A percentile compares a stretch with the other conserved stretches of the same genome.
Conservation (phyloP, 2,888 invertebrate genomes). For the Diarsia dahlii region DNA sequence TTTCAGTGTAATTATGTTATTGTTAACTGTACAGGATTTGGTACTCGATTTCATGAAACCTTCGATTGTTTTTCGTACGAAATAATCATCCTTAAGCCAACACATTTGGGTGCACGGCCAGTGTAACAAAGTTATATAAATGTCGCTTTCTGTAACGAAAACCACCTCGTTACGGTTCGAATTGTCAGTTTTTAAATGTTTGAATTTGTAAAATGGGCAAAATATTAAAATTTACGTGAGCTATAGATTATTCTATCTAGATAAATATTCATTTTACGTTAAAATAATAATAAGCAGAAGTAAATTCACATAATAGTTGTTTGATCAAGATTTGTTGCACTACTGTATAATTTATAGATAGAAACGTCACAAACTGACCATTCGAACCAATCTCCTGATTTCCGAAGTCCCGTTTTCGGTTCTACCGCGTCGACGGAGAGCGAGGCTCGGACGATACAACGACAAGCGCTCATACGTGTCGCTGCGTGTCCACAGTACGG, state of each 20-base stretch:
- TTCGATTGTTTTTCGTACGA: conserved; percentile 72
- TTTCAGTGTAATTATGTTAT: conserved; percentile 49
- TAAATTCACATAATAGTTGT: background rate
- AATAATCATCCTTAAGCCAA: conserved; percentile 72
- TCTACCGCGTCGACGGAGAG: conserved; percentile 13
- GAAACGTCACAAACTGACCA: conserved; percentile 13
- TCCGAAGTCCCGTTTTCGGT: background rate
- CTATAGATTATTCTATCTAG: background rate
- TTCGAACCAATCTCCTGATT: conserved; percentile 20
- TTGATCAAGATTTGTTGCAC: background rate
- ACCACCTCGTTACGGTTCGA: conserved; percentile 48
- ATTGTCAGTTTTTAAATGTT: conserved; percentile 32
- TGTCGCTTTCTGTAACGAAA: conserved; percentile 70
- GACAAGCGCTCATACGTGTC: conserved; percentile 32
- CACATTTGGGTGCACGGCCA: conserved; percentile 85
- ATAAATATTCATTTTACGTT: background rate
- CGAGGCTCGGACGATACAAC: conserved; percentile 22
- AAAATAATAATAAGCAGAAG: background rate
- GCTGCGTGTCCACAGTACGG: conserved; percentile 78
- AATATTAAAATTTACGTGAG: no score
- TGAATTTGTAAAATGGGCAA: background rate
- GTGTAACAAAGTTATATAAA: conserved; percentile 76
- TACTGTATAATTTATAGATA: background rate
- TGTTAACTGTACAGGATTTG: conserved; percentile 11
- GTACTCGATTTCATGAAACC: conserved; percentile 61